Conservation (phyloP, 2,797 vertebrate genomes). For the Streptopelia turtur region DNA sequence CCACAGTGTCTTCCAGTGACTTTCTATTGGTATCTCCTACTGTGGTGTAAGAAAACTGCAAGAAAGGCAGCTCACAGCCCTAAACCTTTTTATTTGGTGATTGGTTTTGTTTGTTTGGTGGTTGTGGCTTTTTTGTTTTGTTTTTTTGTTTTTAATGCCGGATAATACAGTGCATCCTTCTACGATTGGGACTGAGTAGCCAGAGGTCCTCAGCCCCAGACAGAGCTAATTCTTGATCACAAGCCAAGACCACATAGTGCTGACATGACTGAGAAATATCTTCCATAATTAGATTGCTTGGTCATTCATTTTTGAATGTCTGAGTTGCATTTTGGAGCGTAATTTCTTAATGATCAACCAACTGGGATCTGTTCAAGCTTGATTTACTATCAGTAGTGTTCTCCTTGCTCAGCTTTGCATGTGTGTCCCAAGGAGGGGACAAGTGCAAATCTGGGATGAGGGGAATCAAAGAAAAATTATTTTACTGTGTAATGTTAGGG, state of each 20-base stretch:
- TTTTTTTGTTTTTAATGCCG: background rate
- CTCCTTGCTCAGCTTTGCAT: background rate
- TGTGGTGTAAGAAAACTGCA: background rate
- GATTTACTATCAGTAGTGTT: background rate
- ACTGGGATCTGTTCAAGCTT: constrained; percentile 8
- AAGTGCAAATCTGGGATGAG: background rate
- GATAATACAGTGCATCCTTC: background rate
- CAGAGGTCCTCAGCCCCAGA: constrained; percentile 37
- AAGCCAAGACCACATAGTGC: constrained; percentile 67
- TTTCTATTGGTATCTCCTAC: background rate
- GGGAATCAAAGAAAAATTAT: background rate
- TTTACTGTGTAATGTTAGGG: background rate
- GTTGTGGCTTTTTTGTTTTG: background rate
- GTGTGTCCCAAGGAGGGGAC: background rate
- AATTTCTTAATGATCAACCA: constrained; percentile 46
- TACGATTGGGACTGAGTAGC: constrained; percentile 19
- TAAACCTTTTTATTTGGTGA: background rate
- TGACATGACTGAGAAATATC: constrained; percentile 70
- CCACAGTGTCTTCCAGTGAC: background rate
- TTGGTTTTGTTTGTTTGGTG: too few species aligned
- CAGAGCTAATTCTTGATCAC: constrained; percentile 59
- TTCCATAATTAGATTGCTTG: constrained; percentile 72
- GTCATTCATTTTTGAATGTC: constrained; percentile 67
- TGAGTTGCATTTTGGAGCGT: constrained; percentile 44
- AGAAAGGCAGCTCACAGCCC: background rate